These are phyloP conservation scores for Nebria brevicollis DNA, from an alignment of 2,888 invertebrate species.

Conservation along the genomic window DNA sequence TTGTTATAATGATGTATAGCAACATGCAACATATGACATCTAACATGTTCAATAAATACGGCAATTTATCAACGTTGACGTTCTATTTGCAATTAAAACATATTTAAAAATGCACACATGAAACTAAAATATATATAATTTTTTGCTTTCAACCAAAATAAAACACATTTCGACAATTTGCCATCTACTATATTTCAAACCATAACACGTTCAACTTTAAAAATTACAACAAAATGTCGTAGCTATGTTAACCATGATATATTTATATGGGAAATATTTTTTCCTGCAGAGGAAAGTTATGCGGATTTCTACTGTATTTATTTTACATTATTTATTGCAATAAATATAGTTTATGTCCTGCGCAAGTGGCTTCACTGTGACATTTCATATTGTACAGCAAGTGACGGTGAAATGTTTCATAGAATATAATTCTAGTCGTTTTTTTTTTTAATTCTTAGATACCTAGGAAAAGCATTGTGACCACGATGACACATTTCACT, in stretches of 20 bases:
- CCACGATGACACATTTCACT: not conserved
- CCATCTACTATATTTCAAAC: not conserved
- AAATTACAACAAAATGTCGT: not conserved
- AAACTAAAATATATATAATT: not conserved
- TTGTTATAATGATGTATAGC: constrained; percentile 12
- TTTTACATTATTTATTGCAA: constrained; percentile 51
- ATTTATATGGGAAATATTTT: not conserved
- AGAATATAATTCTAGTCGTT: not conserved
- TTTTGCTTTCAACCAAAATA: not conserved
- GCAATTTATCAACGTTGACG: constrained; percentile 10
- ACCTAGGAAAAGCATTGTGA: not conserved
- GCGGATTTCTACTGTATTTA: constrained; percentile 49
- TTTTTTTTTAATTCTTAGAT: not conserved
- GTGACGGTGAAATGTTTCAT: constrained; percentile 3
- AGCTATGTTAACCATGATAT: not conserved
- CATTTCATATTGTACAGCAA: constrained; percentile 7
- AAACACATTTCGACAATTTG: not conserved
- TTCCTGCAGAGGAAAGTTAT: not conserved
- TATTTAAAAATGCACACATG: not conserved
- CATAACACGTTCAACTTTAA: not conserved
- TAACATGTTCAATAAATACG: constrained; percentile 5
- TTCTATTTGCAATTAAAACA: constrained; percentile 9
- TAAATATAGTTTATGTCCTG: constrained; percentile 53
- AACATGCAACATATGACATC: not conserved
- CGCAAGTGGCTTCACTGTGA: not conserved